Evolutionary conservation across 2,888 invertebrate genomes (phyloP).

Genomic region (Drosophila maculinotata): DNA sequence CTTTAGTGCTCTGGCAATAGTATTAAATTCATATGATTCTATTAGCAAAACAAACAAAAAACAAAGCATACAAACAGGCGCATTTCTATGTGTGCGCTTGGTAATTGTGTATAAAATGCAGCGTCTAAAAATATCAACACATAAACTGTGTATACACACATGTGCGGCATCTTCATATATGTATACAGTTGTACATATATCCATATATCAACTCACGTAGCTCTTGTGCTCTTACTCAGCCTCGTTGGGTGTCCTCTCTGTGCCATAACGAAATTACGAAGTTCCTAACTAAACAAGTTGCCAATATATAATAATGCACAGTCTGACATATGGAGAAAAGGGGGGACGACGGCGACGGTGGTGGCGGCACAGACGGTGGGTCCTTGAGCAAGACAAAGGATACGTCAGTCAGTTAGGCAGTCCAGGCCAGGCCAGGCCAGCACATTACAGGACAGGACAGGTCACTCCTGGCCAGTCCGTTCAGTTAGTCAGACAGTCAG

Average conservation of each 20-base stretch:
- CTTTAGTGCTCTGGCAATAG: constrained; percentile 41
- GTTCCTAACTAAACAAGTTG: constrained; percentile 74
- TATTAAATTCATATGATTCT: constrained; percentile 75
- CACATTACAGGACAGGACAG: background rate
- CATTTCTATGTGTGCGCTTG: constrained; percentile 2
- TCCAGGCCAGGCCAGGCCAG: too few relatives aligned
- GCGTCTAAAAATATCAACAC: constrained; percentile 38
- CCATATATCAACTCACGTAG: constrained; percentile 46
- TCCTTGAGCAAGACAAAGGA: constrained; percentile 55
- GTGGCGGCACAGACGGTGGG: background rate
- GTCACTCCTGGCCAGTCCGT: too few relatives aligned
- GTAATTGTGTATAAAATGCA: constrained; percentile 45
- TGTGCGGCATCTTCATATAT: background rate
- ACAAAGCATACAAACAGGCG: constrained; percentile 11
- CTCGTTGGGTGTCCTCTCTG: constrained; percentile 32
- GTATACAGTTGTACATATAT: background rate
- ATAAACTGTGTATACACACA: background rate
- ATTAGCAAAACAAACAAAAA: constrained; percentile 72
- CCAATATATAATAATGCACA: constrained; percentile 67
- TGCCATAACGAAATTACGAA: constrained; percentile 74
- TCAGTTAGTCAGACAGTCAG: background rate
- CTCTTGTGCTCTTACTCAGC: constrained; percentile 46
- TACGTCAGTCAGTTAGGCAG: constrained; percentile 24
- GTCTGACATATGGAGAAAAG: constrained; percentile 12
- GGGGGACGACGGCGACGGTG: background rate